These are phyloP conservation scores for Leptobrachium leishanense DNA, from an alignment of 2,113 vertebrate species.

Conservation along the genomic window DNA sequence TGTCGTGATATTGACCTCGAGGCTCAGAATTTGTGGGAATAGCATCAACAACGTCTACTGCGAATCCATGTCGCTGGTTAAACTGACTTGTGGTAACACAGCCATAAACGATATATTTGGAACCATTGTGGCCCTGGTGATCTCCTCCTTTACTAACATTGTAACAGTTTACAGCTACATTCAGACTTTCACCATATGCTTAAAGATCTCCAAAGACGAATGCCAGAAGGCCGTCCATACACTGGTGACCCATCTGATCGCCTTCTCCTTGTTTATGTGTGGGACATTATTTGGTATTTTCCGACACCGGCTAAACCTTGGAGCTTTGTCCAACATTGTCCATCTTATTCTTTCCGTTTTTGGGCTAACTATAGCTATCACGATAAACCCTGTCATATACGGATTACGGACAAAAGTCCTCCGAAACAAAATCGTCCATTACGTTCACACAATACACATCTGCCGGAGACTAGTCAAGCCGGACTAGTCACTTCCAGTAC, in stretches of 20 bases:
- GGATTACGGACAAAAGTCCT: conserved; percentile 12
- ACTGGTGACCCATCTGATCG: conserved; percentile 12
- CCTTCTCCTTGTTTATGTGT: conserved; percentile 12
- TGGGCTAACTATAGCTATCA: neutral
- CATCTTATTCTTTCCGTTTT: conserved; percentile 4
- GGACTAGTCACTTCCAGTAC: too few relatives aligned
- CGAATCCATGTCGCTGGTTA: conserved; percentile 22
- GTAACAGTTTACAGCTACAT: conserved; percentile 4
- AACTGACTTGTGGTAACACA: conserved; percentile 1
- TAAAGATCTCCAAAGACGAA: neutral
- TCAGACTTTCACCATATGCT: conserved; percentile 3
- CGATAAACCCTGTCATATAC: conserved; percentile 21
- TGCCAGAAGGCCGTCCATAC: conserved; percentile 20
- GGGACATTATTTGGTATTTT: conserved; percentile 11
- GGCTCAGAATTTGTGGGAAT: conserved; percentile 13
- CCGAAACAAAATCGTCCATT: neutral
- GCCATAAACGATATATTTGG: neutral
- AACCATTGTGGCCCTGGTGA: neutral
- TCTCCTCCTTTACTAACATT: neutral
- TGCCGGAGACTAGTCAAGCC: neutral
- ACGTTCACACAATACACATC: neutral
- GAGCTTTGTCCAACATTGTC: neutral
- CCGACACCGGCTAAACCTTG: neutral
- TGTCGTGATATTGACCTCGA: neutral
- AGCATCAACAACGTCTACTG: conserved; percentile 24